Evolutionary conservation across 2,113 vertebrate species (phyloP), one percentile per base, ranked within the genome.

Genomic region (Bungarus multicinctus): DNA sequence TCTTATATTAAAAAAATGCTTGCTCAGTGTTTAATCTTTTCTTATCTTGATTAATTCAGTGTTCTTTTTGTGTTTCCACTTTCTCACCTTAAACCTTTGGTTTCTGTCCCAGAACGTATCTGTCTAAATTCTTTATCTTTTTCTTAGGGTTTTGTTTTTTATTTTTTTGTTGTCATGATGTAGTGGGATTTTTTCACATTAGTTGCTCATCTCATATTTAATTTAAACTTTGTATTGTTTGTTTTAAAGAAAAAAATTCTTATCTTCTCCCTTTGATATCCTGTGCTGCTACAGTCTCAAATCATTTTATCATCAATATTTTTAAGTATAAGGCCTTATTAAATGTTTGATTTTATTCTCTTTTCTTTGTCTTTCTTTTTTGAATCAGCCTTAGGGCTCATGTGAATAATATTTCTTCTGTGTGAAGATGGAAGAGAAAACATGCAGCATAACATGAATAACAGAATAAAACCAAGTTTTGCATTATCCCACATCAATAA

Each of bases 21-120:
- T 89, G 87, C 60, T 89, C 91, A 92, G 60, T 85, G 43, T 92
- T 92, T 92, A 92, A 92, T 89, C 92, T n/a, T 34, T 10, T 89
- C 88, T 89, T 53, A 47, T 87, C 57, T 88, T 92, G 87, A 89
- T 92, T 85, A 57, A 92, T 92, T 53, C 30, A 81, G 85, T 23
- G 43, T 47, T 85, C 52, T 89, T 47, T 57, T 85, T 85, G n/a
- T 50, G 23, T 39, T 39, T 53, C 86, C 16, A 25, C 14, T 57
- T 89, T 89, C 34, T 92, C 92, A 92, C 64, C 58, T 88, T 92
- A 88, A 92, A 88, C 14, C 25, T 89, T 89, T 89, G 91, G 87
- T 92, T 53, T 89, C 39, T 50, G 16, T 81, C 87, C 91, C 87
- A 92, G 52, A 81, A 55, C 50, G 57, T 43, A 52, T 89, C 60